Percentiles rank a stretch among this genome's conserved stretches.
Conservation (phyloP, 2,113 vertebrate species). For the Pollimyrus isidori region DNA sequence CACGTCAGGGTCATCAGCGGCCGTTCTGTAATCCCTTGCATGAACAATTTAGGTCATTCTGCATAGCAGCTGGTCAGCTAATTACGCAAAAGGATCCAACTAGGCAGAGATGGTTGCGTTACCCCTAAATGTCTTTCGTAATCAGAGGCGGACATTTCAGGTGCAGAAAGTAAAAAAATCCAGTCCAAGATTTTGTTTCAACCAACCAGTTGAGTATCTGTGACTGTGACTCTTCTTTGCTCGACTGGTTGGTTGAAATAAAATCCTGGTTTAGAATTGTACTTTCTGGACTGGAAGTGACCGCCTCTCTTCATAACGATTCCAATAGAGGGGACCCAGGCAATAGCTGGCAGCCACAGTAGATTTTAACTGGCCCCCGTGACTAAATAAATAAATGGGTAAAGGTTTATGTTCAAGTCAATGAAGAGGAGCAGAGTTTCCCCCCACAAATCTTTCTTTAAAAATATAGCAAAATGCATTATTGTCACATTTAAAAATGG, state of each 20-base stretch:
- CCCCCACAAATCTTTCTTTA: not conserved
- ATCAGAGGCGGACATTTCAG: not conserved
- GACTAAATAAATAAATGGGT: not conserved
- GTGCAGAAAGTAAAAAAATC: too few relatives aligned
- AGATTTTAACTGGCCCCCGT: not conserved
- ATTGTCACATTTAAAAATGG: not conserved
- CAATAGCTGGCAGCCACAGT: not conserved
- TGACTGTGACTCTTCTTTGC: too few relatives aligned
- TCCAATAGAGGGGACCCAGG: not conserved
- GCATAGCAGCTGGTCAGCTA: slow-evolving; percentile 18
- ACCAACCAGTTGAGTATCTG: too few relatives aligned
- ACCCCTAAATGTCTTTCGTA: not conserved
- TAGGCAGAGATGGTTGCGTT: not conserved
- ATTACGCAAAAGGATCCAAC: not conserved
- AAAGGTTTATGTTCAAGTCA: not conserved
- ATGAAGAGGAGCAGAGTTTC: not conserved
- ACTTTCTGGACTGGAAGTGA: too few relatives aligned
- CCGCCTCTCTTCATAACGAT: not conserved
- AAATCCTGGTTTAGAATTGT: too few relatives aligned
- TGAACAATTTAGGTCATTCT: slow-evolving; percentile 17
- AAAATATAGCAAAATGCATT: not conserved
- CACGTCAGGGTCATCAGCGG: not conserved
- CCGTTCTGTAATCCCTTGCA: not conserved
- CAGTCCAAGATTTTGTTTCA: too few relatives aligned
- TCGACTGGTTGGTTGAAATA: too few relatives aligned